These are phyloP conservation scores for Mesoligia furuncula DNA, from an alignment of 2,888 invertebrate genomes.

Conservation along the genomic window DNA sequence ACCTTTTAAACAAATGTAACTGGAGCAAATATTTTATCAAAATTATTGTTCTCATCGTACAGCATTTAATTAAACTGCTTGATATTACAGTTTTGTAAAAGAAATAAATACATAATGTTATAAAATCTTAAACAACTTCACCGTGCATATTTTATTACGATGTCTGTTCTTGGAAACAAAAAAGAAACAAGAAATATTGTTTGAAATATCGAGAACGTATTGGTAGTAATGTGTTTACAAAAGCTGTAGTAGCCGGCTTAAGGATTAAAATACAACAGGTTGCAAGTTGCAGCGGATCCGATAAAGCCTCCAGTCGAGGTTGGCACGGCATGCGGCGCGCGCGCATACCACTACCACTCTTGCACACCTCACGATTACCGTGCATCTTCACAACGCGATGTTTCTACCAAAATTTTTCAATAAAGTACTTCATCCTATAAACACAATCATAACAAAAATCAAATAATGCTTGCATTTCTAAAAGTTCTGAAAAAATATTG, in stretches of 20 bases:
- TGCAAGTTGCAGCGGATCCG: conserved; percentile 82
- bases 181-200: conserved; percentile 38
- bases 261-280: conserved; percentile 86
- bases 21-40: conserved; percentile 23
- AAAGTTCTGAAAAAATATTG: conserved; percentile 60
- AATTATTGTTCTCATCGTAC: conserved; percentile 6
- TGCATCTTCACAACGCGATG: conserved; percentile 62
- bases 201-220: conserved; percentile 65
- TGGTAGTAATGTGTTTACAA: conserved; percentile 81
- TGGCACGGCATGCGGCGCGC: conserved; percentile 85
- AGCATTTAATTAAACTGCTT: conserved; percentile 21
- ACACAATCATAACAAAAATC: conserved; percentile 28
- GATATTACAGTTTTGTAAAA: conserved; percentile 27
- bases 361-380: conserved; percentile 59
- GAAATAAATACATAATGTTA: conserved; percentile 14
- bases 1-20: conserved; percentile 23
- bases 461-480: conserved; percentile 53
- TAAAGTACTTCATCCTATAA: conserved; percentile 25
- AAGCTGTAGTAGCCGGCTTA: conserved; percentile 80
- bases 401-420: conserved; percentile 55
- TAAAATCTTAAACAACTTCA: conserved; percentile 39
- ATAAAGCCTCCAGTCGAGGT: conserved; percentile 88
- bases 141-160: conserved; percentile 37
- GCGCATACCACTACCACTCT: conserved; percentile 75
- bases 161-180: conserved; percentile 52